These are phyloP conservation scores for Drosophila paramelanica DNA, from an alignment of 2,888 invertebrate species.

Conservation along the genomic window DNA sequence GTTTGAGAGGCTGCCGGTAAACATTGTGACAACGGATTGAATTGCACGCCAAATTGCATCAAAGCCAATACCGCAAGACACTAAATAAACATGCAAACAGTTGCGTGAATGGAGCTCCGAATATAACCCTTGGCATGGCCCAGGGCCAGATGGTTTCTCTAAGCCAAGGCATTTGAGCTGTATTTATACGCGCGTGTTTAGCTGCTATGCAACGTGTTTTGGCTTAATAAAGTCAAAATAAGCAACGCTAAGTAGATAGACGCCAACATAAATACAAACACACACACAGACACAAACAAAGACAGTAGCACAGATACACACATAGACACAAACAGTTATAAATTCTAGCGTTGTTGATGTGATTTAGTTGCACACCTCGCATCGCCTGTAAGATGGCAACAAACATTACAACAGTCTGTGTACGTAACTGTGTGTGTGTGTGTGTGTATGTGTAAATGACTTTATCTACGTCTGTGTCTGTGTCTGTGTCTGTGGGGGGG, in stretches of 20 bases:
- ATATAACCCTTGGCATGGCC: neutral
- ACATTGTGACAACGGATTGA: constrained; percentile 17
- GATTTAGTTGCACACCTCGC: constrained; percentile 80
- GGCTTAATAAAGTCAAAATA: constrained; percentile 79
- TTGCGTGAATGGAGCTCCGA: neutral
- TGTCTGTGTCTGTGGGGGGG: constrained; percentile 52
- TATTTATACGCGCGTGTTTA: constrained; percentile 72
- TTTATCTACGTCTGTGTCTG: constrained; percentile 70
- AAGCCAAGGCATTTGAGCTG: constrained; percentile 37
- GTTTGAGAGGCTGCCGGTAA: neutral
- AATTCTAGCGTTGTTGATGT: constrained; percentile 77
- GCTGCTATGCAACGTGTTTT: constrained; percentile 77
- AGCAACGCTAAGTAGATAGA: constrained; percentile 75
- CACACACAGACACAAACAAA: constrained; percentile 22
- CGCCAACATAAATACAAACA: constrained; percentile 62
- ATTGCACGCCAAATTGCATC: constrained; percentile 43
- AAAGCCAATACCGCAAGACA: constrained; percentile 34
- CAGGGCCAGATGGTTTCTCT: constrained; percentile 11
- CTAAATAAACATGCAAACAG: constrained; percentile 39
- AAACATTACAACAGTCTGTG: constrained; percentile 63
- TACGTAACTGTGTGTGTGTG: constrained; percentile 11
- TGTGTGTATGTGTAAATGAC: constrained; percentile 70
- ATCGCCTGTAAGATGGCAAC: constrained; percentile 79
- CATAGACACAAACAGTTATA: constrained; percentile 65
- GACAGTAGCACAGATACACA: neutral